Evolutionary conservation across 2,888 invertebrate genomes (phyloP), one percentile per base, ranked within the genome.

Genomic region (Boloria euphrosyne): DNA sequence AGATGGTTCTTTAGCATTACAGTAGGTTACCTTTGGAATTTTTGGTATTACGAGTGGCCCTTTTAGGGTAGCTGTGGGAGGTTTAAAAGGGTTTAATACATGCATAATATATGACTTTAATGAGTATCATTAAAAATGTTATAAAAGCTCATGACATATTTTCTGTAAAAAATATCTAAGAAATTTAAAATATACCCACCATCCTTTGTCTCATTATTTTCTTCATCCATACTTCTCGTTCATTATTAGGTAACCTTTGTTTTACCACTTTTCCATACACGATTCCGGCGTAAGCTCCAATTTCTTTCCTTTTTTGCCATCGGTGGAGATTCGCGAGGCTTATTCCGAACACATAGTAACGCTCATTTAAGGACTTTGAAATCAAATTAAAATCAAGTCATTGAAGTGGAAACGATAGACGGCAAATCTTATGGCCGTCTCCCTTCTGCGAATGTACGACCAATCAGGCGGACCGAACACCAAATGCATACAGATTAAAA

Each of bases 391-490:
- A 82, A 80, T 76, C 73, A 78, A 84, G 78, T 80, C 83, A 83
- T 85, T 82, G 81, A 82, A 79, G 80, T 79, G 80, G 78, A 59
- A 80, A 80, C 83, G 86, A 84, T 86, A 84, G 84, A 83, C 80
- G 79, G 80, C 79, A 80, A 87, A 85, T 86, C 87, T 85, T 84
- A 83, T 78, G 82, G 73, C 73, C 75, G 78, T 79, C 81, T 80
- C 78, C 80, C 80, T 77, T 76, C 79, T 77, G 77, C 80, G 78
- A 79, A 78, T 78, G 79, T 79, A 80, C 80, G 75, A 81, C 87
- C 90, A 89, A 90, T 89, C 90, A 89, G 85, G 82, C 83, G 78
- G 70, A 70, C 67, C 69, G 81, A 73, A 86, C 81, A 72, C 71
- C 71, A 67, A 71, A 75, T 75, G 90, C 85, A 90, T 90, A 90